Evolutionary conservation across 2,797 vertebrate genomes (phyloP).

Genomic region (Enteromius thamalakanensis): DNA sequence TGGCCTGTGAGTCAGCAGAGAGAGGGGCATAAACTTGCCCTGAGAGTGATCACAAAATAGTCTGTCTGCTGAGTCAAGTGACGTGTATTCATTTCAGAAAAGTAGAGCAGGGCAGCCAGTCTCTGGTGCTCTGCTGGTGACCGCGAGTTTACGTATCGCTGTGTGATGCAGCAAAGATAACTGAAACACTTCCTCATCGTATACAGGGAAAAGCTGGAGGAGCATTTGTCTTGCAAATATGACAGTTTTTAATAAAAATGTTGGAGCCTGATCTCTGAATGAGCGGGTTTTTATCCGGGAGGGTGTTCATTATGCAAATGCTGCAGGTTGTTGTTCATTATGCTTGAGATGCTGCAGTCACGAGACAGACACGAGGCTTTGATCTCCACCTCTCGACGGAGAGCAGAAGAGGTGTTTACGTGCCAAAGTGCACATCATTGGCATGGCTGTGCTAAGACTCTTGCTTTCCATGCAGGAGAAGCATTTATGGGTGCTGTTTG

Average conservation of each 20-base stretch:
- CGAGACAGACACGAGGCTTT: slow-evolving; percentile 26
- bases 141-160: not conserved
- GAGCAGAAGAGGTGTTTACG: slow-evolving; percentile 31
- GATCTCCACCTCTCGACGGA: slow-evolving; percentile 5
- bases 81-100: slow-evolving; percentile 42
- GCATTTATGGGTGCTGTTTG: not conserved
- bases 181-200: not conserved
- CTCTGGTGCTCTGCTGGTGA: slow-evolving; percentile 21
- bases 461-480: not conserved
- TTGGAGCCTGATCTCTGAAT: not conserved
- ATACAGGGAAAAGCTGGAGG: not conserved
- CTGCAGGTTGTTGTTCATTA: slow-evolving; percentile 22
- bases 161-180: not conserved
- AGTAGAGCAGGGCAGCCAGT: slow-evolving; percentile 23
- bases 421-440: not conserved
- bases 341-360: slow-evolving; percentile 17
- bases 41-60: not conserved
- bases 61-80: slow-evolving; percentile 46
- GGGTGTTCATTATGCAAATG: slow-evolving; percentile 40
- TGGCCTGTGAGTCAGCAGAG: not conserved
- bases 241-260: not conserved
- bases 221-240: slow-evolving; percentile 30
- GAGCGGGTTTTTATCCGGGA: not conserved
- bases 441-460: not conserved
- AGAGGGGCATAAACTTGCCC: slow-evolving; percentile 18